These are phyloP conservation scores for Hydrolagus affinis DNA, from an alignment of 2,113 vertebrate species.

Conservation along the genomic window DNA sequence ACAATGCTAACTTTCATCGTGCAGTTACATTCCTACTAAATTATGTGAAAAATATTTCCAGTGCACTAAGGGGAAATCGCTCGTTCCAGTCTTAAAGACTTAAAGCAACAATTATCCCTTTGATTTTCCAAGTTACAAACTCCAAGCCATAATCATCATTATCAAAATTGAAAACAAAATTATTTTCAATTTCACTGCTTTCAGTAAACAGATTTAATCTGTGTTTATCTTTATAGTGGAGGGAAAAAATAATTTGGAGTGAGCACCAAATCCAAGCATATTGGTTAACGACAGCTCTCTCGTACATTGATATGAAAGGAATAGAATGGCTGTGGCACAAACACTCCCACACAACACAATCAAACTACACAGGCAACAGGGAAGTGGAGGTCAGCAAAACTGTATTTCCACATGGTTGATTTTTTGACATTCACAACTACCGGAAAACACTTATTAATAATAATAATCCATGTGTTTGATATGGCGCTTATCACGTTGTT, in stretches of 20 bases:
- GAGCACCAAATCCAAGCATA: background rate
- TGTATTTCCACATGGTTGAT: background rate
- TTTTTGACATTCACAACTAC: background rate
- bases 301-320: background rate
- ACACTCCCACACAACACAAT: background rate
- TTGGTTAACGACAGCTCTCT: background rate
- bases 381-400: background rate
- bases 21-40: no score
- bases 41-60: no score
- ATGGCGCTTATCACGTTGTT: no score
- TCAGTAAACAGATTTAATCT: background rate
- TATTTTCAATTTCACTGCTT: background rate
- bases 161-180: background rate
- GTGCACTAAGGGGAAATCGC: background rate
- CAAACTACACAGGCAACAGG: background rate
- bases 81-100: no score
- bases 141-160: background rate
- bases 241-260: background rate
- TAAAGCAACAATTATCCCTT: background rate
- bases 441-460: background rate
- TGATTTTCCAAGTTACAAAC: background rate
- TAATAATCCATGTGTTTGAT: no score
- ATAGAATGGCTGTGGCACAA: background rate
- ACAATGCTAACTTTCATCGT: no score
- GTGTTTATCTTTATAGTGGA: background rate